Percentiles rank a stretch among this genome's conserved stretches.
Evolutionary conservation across 1,140 invertebrate species (phyloP).

Genomic region (Teleopsis dalmanni): DNA sequence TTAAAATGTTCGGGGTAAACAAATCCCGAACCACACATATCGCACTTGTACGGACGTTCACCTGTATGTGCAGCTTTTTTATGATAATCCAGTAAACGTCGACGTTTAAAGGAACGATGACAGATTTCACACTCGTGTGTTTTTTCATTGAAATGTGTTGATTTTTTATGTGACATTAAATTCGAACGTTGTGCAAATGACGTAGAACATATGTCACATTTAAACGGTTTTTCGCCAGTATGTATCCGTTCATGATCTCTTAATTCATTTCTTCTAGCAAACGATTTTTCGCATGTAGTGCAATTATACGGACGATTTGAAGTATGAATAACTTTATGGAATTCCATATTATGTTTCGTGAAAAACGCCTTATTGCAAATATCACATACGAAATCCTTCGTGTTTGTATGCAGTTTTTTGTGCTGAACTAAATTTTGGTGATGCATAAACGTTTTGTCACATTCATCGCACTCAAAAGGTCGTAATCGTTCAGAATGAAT

Average conservation of each 20-base stretch:
- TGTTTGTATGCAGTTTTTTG: slow-evolving; percentile 59
- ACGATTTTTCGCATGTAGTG: slow-evolving; percentile 62
- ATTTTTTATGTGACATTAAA: slow-evolving; percentile 68
- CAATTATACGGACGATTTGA: slow-evolving; percentile 55
- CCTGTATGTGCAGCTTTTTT: slow-evolving; percentile 73
- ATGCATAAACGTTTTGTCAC: slow-evolving; percentile 66
- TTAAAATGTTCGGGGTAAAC: slow-evolving; percentile 78
- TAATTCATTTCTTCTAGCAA: slow-evolving; percentile 67
- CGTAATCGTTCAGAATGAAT: slow-evolving; percentile 60
- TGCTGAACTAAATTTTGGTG: slow-evolving; percentile 67
- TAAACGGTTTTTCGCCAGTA: slow-evolving; percentile 60
- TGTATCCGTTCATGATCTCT: slow-evolving; percentile 73
- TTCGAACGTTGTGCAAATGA: slow-evolving; percentile 71
- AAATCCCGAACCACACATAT: slow-evolving; percentile 66
- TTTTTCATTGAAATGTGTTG: slow-evolving; percentile 71
- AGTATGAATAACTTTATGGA: slow-evolving; percentile 55
- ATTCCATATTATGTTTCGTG: slow-evolving; percentile 65
- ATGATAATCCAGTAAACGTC: slow-evolving; percentile 70
- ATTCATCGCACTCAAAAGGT: slow-evolving; percentile 59
- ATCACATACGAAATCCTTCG: slow-evolving; percentile 64
- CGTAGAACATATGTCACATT: slow-evolving; percentile 71
- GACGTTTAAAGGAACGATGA: slow-evolving; percentile 65
- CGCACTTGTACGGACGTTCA: slow-evolving; percentile 67
- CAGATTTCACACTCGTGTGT: slow-evolving; percentile 62
- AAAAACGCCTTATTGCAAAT: slow-evolving; percentile 70